These are phyloP conservation scores for Silurus aristotelis DNA, from an alignment of 2,797 vertebrate genomes.

Conservation along the genomic window DNA sequence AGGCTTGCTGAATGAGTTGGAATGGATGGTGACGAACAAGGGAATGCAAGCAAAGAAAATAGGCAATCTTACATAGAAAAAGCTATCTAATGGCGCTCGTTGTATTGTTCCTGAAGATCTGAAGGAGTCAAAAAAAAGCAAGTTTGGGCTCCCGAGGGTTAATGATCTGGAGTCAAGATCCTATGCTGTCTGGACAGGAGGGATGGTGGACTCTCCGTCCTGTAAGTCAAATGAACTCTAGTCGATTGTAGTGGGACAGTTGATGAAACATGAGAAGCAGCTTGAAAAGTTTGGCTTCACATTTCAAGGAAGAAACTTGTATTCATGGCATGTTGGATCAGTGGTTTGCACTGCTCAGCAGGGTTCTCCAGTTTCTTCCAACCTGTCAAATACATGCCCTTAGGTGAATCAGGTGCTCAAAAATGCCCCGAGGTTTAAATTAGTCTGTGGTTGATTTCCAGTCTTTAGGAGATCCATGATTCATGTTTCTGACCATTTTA, in stretches of 20 bases:
- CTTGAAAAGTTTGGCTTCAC: not conserved
- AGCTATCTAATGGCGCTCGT: no score
- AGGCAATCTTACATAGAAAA: not conserved
- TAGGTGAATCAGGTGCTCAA: not conserved
- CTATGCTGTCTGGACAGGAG: not conserved
- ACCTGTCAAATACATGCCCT: not conserved
- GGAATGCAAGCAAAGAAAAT: not conserved
- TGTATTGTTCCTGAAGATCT: not conserved
- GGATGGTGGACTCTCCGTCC: no score
- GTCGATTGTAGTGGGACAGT: not conserved
- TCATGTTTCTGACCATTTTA: not conserved
- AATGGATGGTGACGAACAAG: conserved; percentile 28
- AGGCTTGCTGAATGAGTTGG: conserved; percentile 26
- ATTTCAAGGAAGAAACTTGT: not conserved
- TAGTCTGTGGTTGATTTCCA: no score
- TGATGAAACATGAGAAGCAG: not conserved
- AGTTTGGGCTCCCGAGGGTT: not conserved
- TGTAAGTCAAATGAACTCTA: not conserved
- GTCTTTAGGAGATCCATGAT: not conserved
- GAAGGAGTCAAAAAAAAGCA: no score
- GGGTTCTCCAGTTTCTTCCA: not conserved
- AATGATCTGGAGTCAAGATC: not conserved
- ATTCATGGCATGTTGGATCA: not conserved
- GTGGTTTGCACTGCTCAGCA: not conserved
- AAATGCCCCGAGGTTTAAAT: not conserved